Percentiles rank a stretch among this genome's conserved stretches.
Evolutionary conservation across 2,888 invertebrate species (phyloP).

Genomic region (Pecten maximus): DNA sequence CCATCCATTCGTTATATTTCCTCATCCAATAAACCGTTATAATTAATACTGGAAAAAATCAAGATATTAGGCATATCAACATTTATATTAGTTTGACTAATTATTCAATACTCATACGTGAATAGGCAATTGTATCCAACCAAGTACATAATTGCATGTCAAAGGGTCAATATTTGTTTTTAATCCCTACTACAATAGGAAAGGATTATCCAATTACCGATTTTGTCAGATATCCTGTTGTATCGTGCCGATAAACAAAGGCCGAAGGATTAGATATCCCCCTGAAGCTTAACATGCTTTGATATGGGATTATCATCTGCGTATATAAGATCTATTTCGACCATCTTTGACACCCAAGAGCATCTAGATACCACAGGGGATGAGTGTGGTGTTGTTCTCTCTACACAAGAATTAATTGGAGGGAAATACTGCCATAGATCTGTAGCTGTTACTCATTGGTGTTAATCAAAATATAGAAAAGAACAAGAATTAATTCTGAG

Average conservation of each 20-base stretch:
- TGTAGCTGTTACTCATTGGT: neutral
- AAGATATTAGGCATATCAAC: neutral
- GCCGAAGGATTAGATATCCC: neutral
- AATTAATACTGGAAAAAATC: too few relatives aligned
- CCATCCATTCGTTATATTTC: too few relatives aligned
- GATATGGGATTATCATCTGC: neutral
- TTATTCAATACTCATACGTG: neutral
- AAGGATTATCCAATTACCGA: neutral
- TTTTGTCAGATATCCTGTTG: neutral
- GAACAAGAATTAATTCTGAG: too few relatives aligned
- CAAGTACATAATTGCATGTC: neutral
- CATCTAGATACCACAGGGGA: neutral
- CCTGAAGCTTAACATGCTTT: neutral
- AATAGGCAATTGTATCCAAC: neutral
- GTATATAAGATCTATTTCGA: neutral
- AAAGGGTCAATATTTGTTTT: neutral
- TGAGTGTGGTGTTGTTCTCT: neutral
- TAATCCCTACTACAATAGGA: neutral
- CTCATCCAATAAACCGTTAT: too few relatives aligned
- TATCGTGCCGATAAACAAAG: neutral
- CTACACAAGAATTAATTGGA: neutral
- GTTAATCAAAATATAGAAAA: too few relatives aligned
- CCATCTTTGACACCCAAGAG: neutral
- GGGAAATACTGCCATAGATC: neutral
- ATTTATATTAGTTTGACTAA: neutral